Evolutionary conservation across 2,888 invertebrate genomes (phyloP), one percentile per base, ranked within the genome.

Genomic region (Hirudinaria manillensis): DNA sequence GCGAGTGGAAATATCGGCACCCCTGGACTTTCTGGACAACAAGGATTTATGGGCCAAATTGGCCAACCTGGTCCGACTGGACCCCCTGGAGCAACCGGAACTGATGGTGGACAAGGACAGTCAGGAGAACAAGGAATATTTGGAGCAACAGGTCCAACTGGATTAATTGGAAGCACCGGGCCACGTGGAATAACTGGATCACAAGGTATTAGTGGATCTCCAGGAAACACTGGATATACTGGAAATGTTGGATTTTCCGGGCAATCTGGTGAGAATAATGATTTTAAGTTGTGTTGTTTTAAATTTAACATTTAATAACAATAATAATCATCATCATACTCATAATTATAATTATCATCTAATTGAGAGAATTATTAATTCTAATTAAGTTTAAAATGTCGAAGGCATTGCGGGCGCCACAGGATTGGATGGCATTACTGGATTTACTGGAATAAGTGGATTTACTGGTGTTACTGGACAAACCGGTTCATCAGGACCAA

Each of bases 121-220:
- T 32, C 77, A 45, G 78, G 78, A n/a, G n/a, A 72, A 36, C 65
- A 74, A 38, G 78, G 78, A 67, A 24, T 24, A 21, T 61, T 76
- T 51, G 79, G 79, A 21, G 45, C 76, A 13, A 76, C 76, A 19
- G 79, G 79, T 55, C 27, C 45, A 19, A 65, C 70, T 27, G 79
- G 79, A 38, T 29, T 65, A 24, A 76, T 74, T 51, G 79, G 79
- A 29, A 51, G 27, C n/a, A 75, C 77, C 32, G 79, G 79, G 71
- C 53, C 73, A 27, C 70, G 7, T 10, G 74, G 74, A 55, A 24
- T 53, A 55, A 38, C 71, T 53, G 79, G 79, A 65, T 27, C 32
- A 29, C n/a, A 13, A 36, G 77, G 78, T 32, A n/a, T 24, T 27
- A 27, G 45, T 29, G 77, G 77, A 53, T 13, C 67, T 6, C 13